Evolutionary conservation across 2,888 invertebrate genomes (phyloP), one percentile per base, ranked within the genome.

Genomic region (Branchellion lobata): DNA sequence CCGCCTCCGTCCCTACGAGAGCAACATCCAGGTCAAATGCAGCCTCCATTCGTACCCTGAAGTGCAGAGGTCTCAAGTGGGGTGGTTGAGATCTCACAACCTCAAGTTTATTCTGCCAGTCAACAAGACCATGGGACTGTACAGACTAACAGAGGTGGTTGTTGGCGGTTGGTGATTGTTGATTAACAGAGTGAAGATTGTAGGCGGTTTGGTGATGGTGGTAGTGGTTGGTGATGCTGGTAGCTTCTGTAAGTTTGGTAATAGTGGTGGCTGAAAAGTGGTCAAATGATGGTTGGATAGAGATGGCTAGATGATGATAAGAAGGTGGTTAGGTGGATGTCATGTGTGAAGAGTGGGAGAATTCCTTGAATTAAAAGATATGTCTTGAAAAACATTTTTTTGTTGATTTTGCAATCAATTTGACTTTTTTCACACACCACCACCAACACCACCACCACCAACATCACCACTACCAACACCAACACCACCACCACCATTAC

Each of bases 221-320:
- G 29, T 76, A 34, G 18, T 74, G 74, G 74, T 40, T 47, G 74
- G 18, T 33, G 74, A 40, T 5, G 76, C 8, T n/a, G 74, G 18
- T 14, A 14, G n/a, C 34, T 18, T 40, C n/a, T 34, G 40, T 74
- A 47, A 74, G 14, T 2, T 29, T 74, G 74, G 31, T 74, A 47
- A 47, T 74, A 47, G 1, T 47, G 74, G n/a, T n/a, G n/a, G n/a
- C n/a, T n/a, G n/a, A n/a, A n/a, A n/a, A n/a, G n/a, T n/a, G n/a
- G n/a, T n/a, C n/a, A n/a, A n/a, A n/a, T n/a, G n/a, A n/a, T n/a
- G n/a, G n/a, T n/a, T n/a, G n/a, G n/a, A n/a, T n/a, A n/a, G n/a
- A n/a, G n/a, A n/a, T n/a, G n/a, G n/a, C n/a, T n/a, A n/a, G n/a
- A n/a, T n/a, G n/a, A n/a, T n/a, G n/a, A n/a, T n/a, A n/a, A n/a